phyloP scores from a whole-genome alignment of 2,113 vertebrate genomes.

The Sander lucioperca region DNA sequence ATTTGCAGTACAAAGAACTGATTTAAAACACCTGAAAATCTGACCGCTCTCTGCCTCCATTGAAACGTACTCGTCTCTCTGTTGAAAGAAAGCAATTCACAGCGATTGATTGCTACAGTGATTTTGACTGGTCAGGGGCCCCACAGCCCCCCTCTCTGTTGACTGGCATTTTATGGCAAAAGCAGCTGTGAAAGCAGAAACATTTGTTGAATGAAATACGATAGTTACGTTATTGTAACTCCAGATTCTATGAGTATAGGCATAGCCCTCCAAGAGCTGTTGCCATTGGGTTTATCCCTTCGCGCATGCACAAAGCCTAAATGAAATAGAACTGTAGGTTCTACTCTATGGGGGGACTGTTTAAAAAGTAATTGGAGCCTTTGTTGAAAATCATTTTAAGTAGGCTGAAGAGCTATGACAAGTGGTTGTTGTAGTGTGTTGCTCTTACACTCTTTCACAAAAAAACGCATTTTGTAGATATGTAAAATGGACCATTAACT shows the following conservation, averaged over 20 bases:
- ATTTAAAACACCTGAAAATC: background rate
- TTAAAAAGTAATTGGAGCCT: background rate
- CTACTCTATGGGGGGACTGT: background rate
- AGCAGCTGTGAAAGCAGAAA: constrained; percentile 12
- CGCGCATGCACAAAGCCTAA: no score
- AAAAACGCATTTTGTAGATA: background rate
- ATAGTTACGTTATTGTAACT: no score
- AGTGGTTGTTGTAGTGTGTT: background rate
- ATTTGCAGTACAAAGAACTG: background rate
- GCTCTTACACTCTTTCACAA: background rate
- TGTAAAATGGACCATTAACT: constrained; percentile 19
- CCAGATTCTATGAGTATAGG: no score
- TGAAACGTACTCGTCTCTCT: background rate
- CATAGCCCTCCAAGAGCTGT: no score
- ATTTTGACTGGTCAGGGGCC: background rate
- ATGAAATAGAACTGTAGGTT: background rate
- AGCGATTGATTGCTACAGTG: background rate
- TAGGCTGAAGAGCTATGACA: background rate
- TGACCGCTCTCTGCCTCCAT: background rate
- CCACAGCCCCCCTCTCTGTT: background rate
- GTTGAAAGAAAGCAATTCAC: background rate
- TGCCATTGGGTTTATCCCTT: no score
- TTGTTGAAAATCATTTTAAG: background rate
- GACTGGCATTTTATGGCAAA: constrained; percentile 6
- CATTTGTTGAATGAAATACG: background rate